Evolutionary conservation across 1,140 invertebrate species (phyloP).

Genomic region (Spodoptera litura): DNA sequence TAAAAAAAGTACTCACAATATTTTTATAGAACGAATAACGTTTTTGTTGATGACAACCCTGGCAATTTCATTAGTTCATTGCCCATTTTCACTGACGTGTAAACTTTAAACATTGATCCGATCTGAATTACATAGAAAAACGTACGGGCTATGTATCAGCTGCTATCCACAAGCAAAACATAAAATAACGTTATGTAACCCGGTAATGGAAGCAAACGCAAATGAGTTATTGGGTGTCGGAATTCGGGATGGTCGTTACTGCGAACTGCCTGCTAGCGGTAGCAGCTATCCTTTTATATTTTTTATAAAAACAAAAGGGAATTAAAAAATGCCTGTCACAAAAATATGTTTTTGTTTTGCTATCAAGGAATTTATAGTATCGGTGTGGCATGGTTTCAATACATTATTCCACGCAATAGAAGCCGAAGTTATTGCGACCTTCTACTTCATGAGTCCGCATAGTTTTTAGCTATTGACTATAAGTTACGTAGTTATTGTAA

Average conservation of each 20-base stretch:
- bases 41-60: neutral
- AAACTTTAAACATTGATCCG: conserved; percentile 6
- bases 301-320: neutral
- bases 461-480: conserved; percentile 25
- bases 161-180: conserved; percentile 3
- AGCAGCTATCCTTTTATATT: neutral
- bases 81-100: conserved; percentile 9
- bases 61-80: conserved; percentile 12
- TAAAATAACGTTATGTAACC: neutral
- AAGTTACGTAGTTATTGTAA: conserved; percentile 20
- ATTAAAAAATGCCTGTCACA: too few relatives aligned
- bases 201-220: neutral
- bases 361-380: too few relatives aligned
- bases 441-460: conserved; percentile 12
- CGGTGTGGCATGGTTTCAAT: neutral
- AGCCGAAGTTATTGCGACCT: conserved; percentile 11
- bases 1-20: too few relatives aligned
- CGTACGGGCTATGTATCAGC: conserved; percentile 13
- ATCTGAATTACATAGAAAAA: conserved; percentile 22
- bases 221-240: neutral
- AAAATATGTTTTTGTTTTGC: too few relatives aligned
- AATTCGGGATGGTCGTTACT: neutral
- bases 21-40: too few relatives aligned
- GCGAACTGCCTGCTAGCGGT: neutral
- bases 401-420: conserved; percentile 17